Conservation (phyloP, 2,797 vertebrate genomes). For the Dermochelys coriacea region DNA sequence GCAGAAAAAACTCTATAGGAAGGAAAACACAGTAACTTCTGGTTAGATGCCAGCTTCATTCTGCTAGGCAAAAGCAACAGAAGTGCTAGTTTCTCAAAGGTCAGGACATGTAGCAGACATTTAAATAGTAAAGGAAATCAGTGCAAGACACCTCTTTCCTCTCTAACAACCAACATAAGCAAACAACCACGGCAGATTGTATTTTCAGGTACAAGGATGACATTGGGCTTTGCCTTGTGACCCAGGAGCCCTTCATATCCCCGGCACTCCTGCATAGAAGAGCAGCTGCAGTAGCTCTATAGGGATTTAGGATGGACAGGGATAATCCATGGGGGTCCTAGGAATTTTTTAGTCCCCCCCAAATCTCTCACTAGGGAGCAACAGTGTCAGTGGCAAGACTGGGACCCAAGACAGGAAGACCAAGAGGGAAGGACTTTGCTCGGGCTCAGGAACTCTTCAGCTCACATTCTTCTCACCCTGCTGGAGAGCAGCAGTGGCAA, state of each 20-base stretch:
- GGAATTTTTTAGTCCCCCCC: not conserved
- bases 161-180: not conserved
- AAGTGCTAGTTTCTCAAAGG: not conserved
- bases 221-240: not conserved
- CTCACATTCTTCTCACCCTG: not conserved
- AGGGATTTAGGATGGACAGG: not conserved
- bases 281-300: not conserved
- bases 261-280: not conserved
- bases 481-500: not conserved
- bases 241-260: not conserved
- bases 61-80: not conserved
- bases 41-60: not conserved
- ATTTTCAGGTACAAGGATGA: not conserved
- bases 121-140: not conserved
- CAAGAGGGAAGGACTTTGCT: not conserved
- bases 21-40: constrained; percentile 21
- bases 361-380: not conserved
- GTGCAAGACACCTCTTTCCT: not conserved
- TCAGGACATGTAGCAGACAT: not conserved
- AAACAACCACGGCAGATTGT: not conserved
- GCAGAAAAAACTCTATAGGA: constrained; percentile 69
- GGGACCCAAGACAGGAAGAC: not conserved
- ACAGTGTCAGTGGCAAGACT: not conserved
- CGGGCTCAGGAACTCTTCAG: not conserved
- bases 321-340: not conserved